Conservation (phyloP, 2,113 vertebrate species). For the Sander lucioperca region DNA sequence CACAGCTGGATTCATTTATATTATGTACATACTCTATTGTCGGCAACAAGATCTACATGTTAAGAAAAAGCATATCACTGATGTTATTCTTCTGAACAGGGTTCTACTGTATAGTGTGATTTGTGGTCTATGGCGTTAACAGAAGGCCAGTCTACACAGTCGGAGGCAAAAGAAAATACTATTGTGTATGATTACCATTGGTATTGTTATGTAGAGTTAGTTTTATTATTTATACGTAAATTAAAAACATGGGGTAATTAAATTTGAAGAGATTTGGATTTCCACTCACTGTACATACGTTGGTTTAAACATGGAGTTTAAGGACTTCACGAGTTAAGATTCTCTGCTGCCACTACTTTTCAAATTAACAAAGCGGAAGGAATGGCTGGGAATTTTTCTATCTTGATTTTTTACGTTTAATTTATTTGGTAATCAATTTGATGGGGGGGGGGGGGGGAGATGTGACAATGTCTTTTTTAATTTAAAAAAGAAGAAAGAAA, state of each 20-base stretch:
- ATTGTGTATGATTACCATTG: conserved; percentile 81
- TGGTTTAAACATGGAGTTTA: conserved; percentile 77
- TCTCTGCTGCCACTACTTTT: conserved; percentile 81
- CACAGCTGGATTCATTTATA: conserved; percentile 81
- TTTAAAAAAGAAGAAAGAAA: conserved; percentile 77
- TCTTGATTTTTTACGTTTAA: conserved; percentile 82
- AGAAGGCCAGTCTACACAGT: conserved; percentile 70
- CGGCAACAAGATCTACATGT: conserved; percentile 80
- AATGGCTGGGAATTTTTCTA: conserved; percentile 82
- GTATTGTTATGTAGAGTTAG: conserved; percentile 84
- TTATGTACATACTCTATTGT: conserved; percentile 82
- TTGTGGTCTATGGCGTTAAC: conserved; percentile 77
- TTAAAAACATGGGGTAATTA: conserved; percentile 70
- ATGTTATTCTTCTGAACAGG: conserved; percentile 83
- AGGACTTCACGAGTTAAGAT: conserved; percentile 64
- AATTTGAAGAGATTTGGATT: conserved; percentile 67
- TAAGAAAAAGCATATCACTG: conserved; percentile 85
- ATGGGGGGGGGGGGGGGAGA: conserved; percentile 36
- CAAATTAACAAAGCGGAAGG: conserved; percentile 70
- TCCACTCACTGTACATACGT: conserved; percentile 83
- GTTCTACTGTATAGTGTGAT: conserved; percentile 85
- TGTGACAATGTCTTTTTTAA: conserved; percentile 77
- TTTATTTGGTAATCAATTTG: conserved; percentile 80
- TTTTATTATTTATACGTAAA: conserved; percentile 83
- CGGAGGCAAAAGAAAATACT: conserved; percentile 77